Conservation (phyloP, 1,140 invertebrate species). For the Homalodisca vitripennis region DNA sequence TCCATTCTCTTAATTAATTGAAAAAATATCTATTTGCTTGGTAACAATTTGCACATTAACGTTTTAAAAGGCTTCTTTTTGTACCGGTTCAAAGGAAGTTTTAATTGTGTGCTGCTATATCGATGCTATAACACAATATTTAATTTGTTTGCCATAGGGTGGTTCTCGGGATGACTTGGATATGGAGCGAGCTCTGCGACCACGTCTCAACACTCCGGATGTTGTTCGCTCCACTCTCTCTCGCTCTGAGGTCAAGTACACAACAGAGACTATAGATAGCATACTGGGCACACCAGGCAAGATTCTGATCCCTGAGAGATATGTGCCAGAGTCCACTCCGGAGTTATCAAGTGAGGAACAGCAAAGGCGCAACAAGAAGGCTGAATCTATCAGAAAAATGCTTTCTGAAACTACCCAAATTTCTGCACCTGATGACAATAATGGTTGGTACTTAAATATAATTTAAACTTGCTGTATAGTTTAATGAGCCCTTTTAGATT, state of each 20-base stretch:
- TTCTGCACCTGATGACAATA: background rate
- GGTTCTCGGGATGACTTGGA: conserved; percentile 75
- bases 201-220: conserved; percentile 69
- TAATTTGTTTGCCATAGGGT: too few species aligned
- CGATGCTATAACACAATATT: too few species aligned
- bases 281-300: conserved; percentile 83
- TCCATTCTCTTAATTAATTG: too few species aligned
- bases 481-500: too few species aligned
- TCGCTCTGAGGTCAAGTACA: conserved; percentile 59
- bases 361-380: conserved; percentile 77
- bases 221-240: conserved; percentile 78
- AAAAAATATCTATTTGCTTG: too few species aligned
- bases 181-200: conserved; percentile 74
- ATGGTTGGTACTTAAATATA: conserved; percentile 19
- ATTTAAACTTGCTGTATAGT: too few species aligned
- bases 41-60: too few species aligned
- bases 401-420: conserved; percentile 62
- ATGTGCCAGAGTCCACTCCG: conserved; percentile 82
- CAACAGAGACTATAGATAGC: conserved; percentile 79
- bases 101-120: too few species aligned
- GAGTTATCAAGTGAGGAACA: conserved; percentile 80
- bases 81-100: too few species aligned
- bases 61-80: too few species aligned
- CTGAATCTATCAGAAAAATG: conserved; percentile 89
- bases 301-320: conserved; percentile 87